Base-by-base conservation (phyloP, 2,113 vertebrate genomes). In the Chionis minor region DNA sequence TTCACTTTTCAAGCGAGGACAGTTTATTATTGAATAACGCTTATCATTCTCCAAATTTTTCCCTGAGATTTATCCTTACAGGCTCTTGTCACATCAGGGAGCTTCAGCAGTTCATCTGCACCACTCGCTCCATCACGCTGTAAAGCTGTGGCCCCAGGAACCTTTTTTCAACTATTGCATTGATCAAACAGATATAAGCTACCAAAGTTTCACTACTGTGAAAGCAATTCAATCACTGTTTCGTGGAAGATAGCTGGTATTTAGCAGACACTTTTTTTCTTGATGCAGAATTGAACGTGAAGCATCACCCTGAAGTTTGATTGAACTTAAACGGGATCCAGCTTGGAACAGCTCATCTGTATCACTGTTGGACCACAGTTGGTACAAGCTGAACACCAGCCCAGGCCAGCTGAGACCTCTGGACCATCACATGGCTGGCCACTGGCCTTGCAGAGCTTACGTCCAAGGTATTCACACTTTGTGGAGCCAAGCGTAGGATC, bases 381-480 rank as follows among this genome's bases (percentile, higher is more conserved):
- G 21, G 73, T 79, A 92, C 66, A 87, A 91, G 78, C 54, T 91
- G 94, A 94, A 52, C 89, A 74, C 20, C 78, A 90, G 44, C 81
- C 35, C 73, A 51, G 54, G 49, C 77, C 95, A 96, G 86, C 94
- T 95, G 91, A 94, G 72, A 52, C 51, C 91, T 94, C 70, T 1
- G 4, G 78, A 55, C 78, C n/a, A 40, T 85, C 94, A 96, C 23
- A 2, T 85, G 95, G 89, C 81, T 97, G 94, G 84, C 73, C 79
- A 47, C 28, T 47, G 59, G 65, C 78, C 65, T 63, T 35, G 35
- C 56, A 80, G 74, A 88, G 67, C 67, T 73, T 77, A 12, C 26
- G 26, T 30, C 80, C 63, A n/a, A 88, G 66, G 77, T 38, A 93
- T 91, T 96, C 93, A 65, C 93, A 75, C 89, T 16, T 20, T 12